Evolutionary conservation across 2,113 vertebrate species (phyloP).

Genomic region (Labeo catla): DNA sequence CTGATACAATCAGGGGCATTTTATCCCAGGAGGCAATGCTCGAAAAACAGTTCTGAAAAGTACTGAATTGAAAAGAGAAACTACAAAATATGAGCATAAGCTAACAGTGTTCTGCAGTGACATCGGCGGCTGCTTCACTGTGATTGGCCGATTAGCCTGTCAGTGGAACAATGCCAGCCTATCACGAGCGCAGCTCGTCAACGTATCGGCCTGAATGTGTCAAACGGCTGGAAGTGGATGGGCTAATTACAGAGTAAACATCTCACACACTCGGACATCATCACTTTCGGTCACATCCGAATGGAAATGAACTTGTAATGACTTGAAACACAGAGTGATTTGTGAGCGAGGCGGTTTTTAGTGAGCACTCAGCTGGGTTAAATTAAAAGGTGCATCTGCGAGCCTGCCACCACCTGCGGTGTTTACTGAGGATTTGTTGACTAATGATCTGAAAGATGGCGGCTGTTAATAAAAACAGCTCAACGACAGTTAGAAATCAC

Average conservation of each 20-base stretch:
- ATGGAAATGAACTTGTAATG: slow-evolving; percentile 17
- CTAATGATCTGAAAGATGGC: slow-evolving; percentile 22
- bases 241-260: slow-evolving; percentile 19
- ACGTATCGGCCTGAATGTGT: not conserved
- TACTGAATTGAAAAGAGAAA: not conserved
- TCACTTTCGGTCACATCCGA: not conserved
- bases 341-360: slow-evolving; percentile 17
- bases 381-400: slow-evolving; percentile 26
- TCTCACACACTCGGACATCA: slow-evolving; percentile 5
- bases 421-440: slow-evolving; percentile 9
- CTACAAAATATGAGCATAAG: not conserved
- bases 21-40: slow-evolving; percentile 1
- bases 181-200: not conserved
- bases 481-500: not conserved
- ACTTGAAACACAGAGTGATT: not conserved
- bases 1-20: slow-evolving; percentile 22
- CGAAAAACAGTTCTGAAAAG: not conserved
- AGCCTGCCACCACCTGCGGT: not conserved
- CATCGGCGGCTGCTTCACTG: not conserved
- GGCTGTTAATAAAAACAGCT: not conserved
- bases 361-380: slow-evolving; percentile 17
- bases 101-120: not conserved
- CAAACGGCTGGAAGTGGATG: slow-evolving; percentile 4
- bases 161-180: not conserved
- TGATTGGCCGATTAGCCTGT: not conserved